Evolutionary conservation across 2,888 invertebrate genomes (phyloP), one percentile per base, ranked within the genome.

Genomic region (Idaea dimidiata): DNA sequence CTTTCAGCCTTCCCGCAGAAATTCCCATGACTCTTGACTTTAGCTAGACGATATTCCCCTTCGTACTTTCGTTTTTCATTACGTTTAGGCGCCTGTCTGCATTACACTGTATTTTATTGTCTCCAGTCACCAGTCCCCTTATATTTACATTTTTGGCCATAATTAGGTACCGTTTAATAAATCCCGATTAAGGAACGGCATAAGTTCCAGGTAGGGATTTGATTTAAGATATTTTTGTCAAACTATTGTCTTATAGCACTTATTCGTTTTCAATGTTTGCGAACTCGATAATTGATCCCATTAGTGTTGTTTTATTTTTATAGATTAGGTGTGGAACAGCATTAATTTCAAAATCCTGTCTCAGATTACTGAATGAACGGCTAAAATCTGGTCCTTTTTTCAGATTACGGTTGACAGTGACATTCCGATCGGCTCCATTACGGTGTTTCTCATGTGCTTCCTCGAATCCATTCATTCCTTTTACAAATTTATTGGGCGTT

Each of bases 381-480:
- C 65, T 68, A 65, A 71, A 70, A 75, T 79, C 81, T 76, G 77
- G 79, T 74, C 76, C 77, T 78, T 86, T 84, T 84, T 81, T 80
- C 78, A 70, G 83, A 86, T 84, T 43, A 84, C 75, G 76, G 77
- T 72, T 81, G 86, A 83, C 86, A 82, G 83, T 83, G 84, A 85
- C 86, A 89, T 88, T 88, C 88, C 86, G 81, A 77, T 81, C 74
- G 80, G 77, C 71, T 79, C 84, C 87, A 86, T 87, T 86, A 86
- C 84, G 76, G 81, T 81, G 71, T 66, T 71, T 85, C 88, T 82
- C 84, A 81, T 83, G 82, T 80, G 83, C 78, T 90, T 90, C 89
- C 84, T 77, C 83, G 90, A 89, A 90, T 75, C 82, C 91, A 89
- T 90, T 90, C 88, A 89, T 82, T 81, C 80, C 81, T 78, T 82